Base-by-base conservation (phyloP, 1,140 invertebrate genomes). In the Drosophila truncata region DNA sequence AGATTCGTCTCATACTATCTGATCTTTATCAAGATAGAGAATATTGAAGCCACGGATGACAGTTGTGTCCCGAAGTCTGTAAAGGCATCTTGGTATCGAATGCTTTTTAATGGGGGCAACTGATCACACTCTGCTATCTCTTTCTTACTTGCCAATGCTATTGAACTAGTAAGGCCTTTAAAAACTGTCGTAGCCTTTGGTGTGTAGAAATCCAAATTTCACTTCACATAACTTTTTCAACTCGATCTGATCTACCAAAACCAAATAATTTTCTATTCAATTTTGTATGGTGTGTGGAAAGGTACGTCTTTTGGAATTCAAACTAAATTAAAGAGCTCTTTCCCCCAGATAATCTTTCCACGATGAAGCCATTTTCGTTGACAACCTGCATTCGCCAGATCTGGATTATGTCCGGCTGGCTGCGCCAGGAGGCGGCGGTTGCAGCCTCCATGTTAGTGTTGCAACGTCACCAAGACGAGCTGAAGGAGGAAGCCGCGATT, bases 361-460 rank as follows among this genome's bases (percentile, higher is more conserved):
- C 37, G 2, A 88, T 88, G 85, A 90, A 90, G 46, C 73, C 78
- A 31, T 71, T 62, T 20, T 50, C 78, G 10, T 35, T 88, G 49
- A 13, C 78, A 11, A 37, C 76, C 23, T 74, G 85, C 23, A 64
- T 88, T 8, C 84, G 84, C 18, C 78, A 77, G 13, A 71, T 88
- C 39, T 88, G 81, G 85, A 72, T 90, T 16, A 46, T 88, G 59
- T 62, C 85, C 54, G 55, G 47, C 23, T 88, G 78, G 77, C 50
- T 88, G 20, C 85, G 84, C 6, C 75, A 90, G 41, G 84, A 88
- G 62, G 85, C 85, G 23, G 62, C 82, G 8, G 65, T 75, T 10
- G 77, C 84, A 1, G 84, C 84, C 10, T 73, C 61, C 9, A 90
- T 88, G 80, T 23, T 84, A 31, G 78, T 84, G 18, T 25, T 69